Evolutionary conservation across 2,797 vertebrate genomes (phyloP).

Genomic region (Amblyopsis hoosieri): DNA sequence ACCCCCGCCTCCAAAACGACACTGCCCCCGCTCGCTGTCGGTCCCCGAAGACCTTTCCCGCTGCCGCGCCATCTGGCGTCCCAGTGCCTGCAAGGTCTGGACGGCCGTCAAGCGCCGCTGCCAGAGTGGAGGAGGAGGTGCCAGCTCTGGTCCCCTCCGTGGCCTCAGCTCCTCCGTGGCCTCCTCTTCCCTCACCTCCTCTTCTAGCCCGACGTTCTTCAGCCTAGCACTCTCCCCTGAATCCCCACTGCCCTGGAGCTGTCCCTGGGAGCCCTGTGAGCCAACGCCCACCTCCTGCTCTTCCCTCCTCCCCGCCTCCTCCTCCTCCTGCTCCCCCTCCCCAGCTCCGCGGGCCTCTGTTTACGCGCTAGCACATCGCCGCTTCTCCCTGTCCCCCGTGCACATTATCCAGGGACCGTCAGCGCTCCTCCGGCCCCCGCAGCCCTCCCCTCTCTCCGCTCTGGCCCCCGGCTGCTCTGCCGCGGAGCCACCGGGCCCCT

Average conservation of each 20-base stretch:
- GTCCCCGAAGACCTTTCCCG: slow-evolving; percentile 91
- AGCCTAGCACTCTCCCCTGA: slow-evolving; percentile 87
- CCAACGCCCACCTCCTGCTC: slow-evolving; percentile 69
- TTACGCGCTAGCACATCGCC: slow-evolving; percentile 80
- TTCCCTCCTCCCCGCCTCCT: slow-evolving; percentile 72
- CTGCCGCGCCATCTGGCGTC: slow-evolving; percentile 89
- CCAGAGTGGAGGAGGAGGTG: slow-evolving; percentile 67
- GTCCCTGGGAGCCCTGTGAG: slow-evolving; percentile 78
- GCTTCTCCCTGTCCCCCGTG: slow-evolving; percentile 88
- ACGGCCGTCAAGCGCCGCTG: slow-evolving; percentile 86
- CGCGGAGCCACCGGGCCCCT: slow-evolving; percentile 68
- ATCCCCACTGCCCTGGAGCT: slow-evolving; percentile 81
- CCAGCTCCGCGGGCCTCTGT: slow-evolving; percentile 60
- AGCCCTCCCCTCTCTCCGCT: slow-evolving; percentile 71
- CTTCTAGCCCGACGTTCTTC: slow-evolving; percentile 89
- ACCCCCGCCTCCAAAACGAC: slow-evolving; percentile 86
- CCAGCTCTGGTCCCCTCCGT: slow-evolving; percentile 76
- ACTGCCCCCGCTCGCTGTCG: slow-evolving; percentile 87
- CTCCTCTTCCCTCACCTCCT: slow-evolving; percentile 82
- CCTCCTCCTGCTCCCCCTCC: slow-evolving; percentile 78
- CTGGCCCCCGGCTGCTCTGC: slow-evolving; percentile 61
- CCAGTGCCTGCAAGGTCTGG: slow-evolving; percentile 90
- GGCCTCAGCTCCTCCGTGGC: slow-evolving; percentile 84
- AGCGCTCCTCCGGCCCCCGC: slow-evolving; percentile 71
- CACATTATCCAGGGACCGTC: slow-evolving; percentile 80